Percentiles rank a stretch among this genome's conserved stretches.
Evolutionary conservation across 2,888 invertebrate species (phyloP).

Genomic region (Oasisia sp.): DNA sequence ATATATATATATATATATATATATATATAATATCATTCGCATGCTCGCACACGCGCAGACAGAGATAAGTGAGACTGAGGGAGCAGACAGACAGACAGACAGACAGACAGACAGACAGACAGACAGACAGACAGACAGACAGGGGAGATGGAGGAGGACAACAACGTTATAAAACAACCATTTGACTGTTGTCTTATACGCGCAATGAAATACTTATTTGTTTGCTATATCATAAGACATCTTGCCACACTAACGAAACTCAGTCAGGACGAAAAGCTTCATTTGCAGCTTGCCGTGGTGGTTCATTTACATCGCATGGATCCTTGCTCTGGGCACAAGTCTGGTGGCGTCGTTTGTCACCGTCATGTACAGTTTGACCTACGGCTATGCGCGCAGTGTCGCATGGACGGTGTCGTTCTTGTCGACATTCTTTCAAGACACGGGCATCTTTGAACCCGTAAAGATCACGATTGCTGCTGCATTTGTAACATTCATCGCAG

Average conservation of each 20-base stretch:
- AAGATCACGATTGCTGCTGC: background rate
- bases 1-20: too few species aligned
- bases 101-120: background rate
- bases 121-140: background rate
- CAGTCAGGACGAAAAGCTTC: background rate
- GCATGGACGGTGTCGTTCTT: constrained; percentile 56
- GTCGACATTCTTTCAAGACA: background rate
- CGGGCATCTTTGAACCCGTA: background rate
- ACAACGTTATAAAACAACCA: background rate
- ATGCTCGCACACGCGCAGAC: too few species aligned
- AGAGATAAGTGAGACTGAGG: background rate
- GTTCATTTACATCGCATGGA: constrained; percentile 54
- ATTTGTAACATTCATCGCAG: background rate
- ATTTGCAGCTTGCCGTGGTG: constrained; percentile 56
- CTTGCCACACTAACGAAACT: background rate
- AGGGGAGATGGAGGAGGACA: background rate
- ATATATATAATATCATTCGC: too few species aligned
- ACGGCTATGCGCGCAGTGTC: constrained; percentile 52
- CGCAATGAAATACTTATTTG: background rate
- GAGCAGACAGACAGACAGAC: background rate
- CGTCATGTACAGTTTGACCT: constrained; percentile 57
- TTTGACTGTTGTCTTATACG: background rate
- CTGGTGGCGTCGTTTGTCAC: constrained; percentile 52
- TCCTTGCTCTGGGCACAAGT: constrained; percentile 43
- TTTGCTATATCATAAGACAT: background rate